Evolutionary conservation across 2,888 invertebrate species (phyloP).

Genomic region (Dorcus parallelipipedus): DNA sequence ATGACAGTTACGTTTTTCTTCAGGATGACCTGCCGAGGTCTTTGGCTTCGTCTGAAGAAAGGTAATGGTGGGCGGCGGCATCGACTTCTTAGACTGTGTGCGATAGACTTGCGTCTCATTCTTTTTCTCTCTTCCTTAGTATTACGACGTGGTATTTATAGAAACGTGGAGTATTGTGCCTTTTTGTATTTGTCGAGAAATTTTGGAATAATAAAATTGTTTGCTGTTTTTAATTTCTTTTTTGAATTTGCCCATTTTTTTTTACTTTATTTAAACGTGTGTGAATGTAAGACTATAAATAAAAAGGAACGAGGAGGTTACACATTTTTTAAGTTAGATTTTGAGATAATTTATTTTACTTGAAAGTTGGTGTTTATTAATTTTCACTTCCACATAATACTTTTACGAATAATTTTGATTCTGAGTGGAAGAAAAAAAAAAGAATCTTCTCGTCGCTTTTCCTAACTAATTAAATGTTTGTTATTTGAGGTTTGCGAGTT

Average conservation of each 20-base stretch:
- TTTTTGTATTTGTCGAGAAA: too few species aligned
- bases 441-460: background rate
- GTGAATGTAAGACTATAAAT: too few species aligned
- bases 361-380: too few species aligned
- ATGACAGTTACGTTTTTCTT: background rate
- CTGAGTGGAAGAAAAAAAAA: conserved; percentile 4
- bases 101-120: background rate
- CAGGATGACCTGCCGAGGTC: conserved; percentile 16
- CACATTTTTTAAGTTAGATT: too few species aligned
- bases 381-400: too few species aligned
- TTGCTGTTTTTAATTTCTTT: too few species aligned
- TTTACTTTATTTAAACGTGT: too few species aligned
- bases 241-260: too few species aligned
- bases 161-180: too few species aligned
- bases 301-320: background rate
- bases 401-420: background rate
- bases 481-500: conserved; percentile 18
- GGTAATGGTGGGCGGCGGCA: conserved; percentile 5
- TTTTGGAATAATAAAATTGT: too few species aligned
- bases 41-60: conserved; percentile 13
- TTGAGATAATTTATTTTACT: too few species aligned
- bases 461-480: conserved; percentile 16
- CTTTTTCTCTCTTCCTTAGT: background rate
- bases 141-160: background rate
- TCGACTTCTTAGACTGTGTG: background rate